phyloP scores from a whole-genome alignment of 2,113 vertebrate genomes.

The Lophochroa leadbeateri region DNA sequence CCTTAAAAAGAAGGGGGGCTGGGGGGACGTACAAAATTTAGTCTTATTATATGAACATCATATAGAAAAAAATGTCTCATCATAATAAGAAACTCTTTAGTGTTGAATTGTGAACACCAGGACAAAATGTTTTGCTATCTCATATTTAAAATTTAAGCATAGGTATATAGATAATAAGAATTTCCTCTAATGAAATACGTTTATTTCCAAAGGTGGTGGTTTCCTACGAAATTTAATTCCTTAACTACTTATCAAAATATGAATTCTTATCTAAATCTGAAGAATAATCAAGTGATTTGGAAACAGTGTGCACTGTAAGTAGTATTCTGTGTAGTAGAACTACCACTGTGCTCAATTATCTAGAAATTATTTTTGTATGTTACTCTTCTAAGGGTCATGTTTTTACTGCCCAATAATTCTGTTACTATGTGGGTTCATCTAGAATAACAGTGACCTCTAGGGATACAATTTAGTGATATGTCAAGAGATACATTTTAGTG shows the following conservation, averaged over 20 bases:
- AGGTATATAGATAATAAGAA: neutral
- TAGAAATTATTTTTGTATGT: constrained; percentile 27
- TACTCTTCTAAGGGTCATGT: neutral
- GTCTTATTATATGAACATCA: neutral
- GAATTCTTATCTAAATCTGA: constrained; percentile 44
- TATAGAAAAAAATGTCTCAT: neutral
- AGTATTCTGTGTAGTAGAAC: neutral
- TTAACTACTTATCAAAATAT: constrained; percentile 48
- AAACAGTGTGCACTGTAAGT: neutral
- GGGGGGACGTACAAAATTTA: neutral
- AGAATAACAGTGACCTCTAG: constrained; percentile 33
- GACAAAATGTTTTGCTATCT: constrained; percentile 35
- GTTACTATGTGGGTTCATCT: neutral
- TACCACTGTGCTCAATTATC: constrained; percentile 17
- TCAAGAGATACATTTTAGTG: neutral
- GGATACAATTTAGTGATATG: constrained; percentile 6
- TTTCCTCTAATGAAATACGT: neutral
- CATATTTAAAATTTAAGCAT: constrained; percentile 33
- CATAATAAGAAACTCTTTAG: neutral
- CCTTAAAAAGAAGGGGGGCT: neutral
- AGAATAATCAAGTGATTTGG: constrained; percentile 28
- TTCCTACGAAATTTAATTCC: constrained; percentile 16
- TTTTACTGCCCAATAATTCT: neutral
- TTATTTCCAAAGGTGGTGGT: neutral
- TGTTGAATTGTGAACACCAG: neutral